These are phyloP conservation scores for Pseudoips prasinana DNA, from an alignment of 2,888 invertebrate genomes.

Conservation along the genomic window DNA sequence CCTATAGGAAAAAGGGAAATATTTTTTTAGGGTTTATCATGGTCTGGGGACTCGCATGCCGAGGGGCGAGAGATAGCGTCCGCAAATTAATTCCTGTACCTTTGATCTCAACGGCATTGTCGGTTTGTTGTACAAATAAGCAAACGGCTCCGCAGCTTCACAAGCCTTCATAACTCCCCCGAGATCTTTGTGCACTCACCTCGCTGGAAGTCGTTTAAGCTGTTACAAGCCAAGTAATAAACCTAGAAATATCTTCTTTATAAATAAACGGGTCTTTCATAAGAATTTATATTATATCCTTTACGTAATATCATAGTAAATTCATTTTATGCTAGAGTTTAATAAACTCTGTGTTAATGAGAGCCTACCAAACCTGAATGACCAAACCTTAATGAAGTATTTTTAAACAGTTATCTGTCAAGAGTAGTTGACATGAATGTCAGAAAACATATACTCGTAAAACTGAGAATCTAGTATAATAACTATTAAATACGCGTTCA, in stretches of 20 bases:
- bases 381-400: too few species aligned
- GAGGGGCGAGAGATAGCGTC: constrained; percentile 55
- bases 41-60: constrained; percentile 36
- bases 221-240: constrained; percentile 45
- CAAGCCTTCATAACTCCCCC: constrained; percentile 44
- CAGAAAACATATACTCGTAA: too few species aligned
- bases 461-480: too few species aligned
- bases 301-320: constrained; percentile 24
- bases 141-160: constrained; percentile 33
- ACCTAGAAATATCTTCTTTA: constrained; percentile 22
- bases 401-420: too few species aligned
- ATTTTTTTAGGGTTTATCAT: constrained; percentile 50
- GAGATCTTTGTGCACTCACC: constrained; percentile 37
- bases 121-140: constrained; percentile 67
- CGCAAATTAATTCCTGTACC: constrained; percentile 71
- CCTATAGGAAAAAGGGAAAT: constrained; percentile 19
- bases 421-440: too few species aligned
- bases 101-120: constrained; percentile 71
- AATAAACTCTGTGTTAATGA: too few species aligned
- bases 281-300: constrained; percentile 22
- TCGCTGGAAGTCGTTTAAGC: constrained; percentile 47
- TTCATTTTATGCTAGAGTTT: constrained; percentile 22
- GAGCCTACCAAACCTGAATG: too few species aligned
- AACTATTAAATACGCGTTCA: too few species aligned
- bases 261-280: constrained; percentile 26